Percentiles rank a stretch among this genome's conserved stretches.
Evolutionary conservation across 1,140 invertebrate species (phyloP).

Genomic region (Drosophila repletoides): DNA sequence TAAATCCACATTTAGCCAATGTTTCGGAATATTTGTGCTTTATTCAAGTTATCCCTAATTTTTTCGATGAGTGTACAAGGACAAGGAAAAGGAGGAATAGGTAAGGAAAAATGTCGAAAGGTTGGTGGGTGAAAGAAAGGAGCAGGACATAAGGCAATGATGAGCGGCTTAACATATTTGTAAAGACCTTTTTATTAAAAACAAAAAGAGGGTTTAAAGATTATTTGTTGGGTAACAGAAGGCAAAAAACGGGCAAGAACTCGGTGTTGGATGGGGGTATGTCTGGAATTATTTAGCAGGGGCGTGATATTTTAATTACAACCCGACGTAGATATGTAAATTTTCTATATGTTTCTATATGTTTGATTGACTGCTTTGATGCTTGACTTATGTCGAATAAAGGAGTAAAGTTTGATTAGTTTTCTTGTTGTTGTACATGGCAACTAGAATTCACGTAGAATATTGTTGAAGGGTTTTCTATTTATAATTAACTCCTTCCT

Average conservation of each 20-base stretch:
- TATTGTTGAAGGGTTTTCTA: too few relatives aligned
- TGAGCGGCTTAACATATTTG: conserved; percentile 78
- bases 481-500: too few relatives aligned
- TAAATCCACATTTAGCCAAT: too few relatives aligned
- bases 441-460: too few relatives aligned
- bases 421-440: not conserved
- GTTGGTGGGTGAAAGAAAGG: conserved; percentile 8
- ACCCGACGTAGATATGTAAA: conserved; percentile 55
- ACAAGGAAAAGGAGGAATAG: too few relatives aligned
- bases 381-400: conserved; percentile 53
- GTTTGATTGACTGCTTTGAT: conserved; percentile 61
- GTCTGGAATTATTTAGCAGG: conserved; percentile 58
- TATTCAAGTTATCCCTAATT: too few relatives aligned
- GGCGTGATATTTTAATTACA: conserved; percentile 79
- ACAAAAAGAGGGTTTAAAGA: conserved; percentile 63
- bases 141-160: conserved; percentile 52
- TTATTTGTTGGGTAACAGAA: conserved; percentile 53
- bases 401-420: conserved; percentile 15
- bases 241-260: not conserved
- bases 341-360: conserved; percentile 25
- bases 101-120: conserved; percentile 5
- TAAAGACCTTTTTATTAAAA: conserved; percentile 69
- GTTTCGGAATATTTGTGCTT: too few relatives aligned
- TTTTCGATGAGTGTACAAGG: too few relatives aligned
- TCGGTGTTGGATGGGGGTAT: not conserved